A percentile compares a stretch with the other conserved stretches of the same genome.
These are phyloP conservation scores for Archaeoteleia sp. DNA, from an alignment of 2,888 invertebrate genomes.

Conservation along the genomic window DNA sequence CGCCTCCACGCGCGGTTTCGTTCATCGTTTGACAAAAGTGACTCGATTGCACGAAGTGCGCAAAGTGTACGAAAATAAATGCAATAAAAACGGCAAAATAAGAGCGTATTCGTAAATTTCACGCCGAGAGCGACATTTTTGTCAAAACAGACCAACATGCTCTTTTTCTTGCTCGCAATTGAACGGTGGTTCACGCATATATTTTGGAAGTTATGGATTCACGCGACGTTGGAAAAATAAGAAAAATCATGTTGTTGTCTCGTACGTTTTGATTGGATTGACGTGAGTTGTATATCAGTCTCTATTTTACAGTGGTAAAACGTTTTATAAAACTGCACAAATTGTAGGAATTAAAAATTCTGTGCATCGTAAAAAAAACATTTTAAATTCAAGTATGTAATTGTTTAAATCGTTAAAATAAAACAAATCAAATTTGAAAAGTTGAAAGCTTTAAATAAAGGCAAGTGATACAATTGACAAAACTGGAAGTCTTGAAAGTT, in stretches of 20 bases:
- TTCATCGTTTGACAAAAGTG: slow-evolving; percentile 9
- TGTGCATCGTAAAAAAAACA: no score
- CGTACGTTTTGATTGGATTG: slow-evolving; percentile 32
- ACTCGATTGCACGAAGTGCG: neutral
- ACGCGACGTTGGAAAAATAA: slow-evolving; percentile 29
- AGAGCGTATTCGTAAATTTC: slow-evolving; percentile 9
- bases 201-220: slow-evolving; percentile 31
- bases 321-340: no score
- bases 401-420: no score
- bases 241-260: slow-evolving; percentile 3
- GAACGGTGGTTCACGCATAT: neutral
- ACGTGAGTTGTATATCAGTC: slow-evolving; percentile 38
- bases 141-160: slow-evolving; percentile 7
- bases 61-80: slow-evolving; percentile 28
- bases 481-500: no score
- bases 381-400: no score
- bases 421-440: no score
- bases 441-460: no score
- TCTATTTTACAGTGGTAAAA: neutral
- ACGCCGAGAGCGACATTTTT: slow-evolving; percentile 1
- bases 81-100: slow-evolving; percentile 35
- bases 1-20: slow-evolving; percentile 9
- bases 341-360: no score
- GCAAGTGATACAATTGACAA: no score
- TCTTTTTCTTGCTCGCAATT: neutral